A percentile compares a stretch with the other conserved stretches of the same genome.
Evolutionary conservation across 2,113 vertebrate species (phyloP).

Genomic region (Pachyramphus minor): DNA sequence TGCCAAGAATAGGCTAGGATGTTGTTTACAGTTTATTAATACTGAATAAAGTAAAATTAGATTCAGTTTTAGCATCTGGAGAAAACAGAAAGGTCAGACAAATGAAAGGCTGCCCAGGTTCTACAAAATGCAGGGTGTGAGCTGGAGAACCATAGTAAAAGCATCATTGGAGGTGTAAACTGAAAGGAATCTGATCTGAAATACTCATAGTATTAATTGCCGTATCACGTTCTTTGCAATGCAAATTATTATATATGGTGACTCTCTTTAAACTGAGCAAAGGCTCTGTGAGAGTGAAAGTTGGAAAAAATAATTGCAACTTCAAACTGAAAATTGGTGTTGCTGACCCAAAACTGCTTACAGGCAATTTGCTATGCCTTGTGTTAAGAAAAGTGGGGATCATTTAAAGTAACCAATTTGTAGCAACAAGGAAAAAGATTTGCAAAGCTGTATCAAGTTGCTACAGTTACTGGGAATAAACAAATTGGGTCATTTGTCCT

Average conservation of each 20-base stretch:
- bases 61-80: slow-evolving; percentile 65
- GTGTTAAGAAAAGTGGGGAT: neutral
- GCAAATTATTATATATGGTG: neutral
- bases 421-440: neutral
- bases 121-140: neutral
- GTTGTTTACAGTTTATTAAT: slow-evolving; percentile 69
- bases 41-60: slow-evolving; percentile 59
- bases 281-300: neutral
- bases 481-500: neutral
- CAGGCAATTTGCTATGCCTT: slow-evolving; percentile 2
- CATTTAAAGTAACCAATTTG: neutral
- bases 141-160: neutral
- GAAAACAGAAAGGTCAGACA: slow-evolving; percentile 57
- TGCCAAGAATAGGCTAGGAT: slow-evolving; percentile 50
- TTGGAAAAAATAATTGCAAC: slow-evolving; percentile 17
- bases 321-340: neutral
- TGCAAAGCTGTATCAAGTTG: neutral
- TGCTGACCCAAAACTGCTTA: slow-evolving; percentile 35
- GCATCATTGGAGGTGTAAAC: neutral
- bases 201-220: neutral
- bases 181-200: neutral
- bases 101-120: slow-evolving; percentile 28
- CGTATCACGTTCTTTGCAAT: neutral
- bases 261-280: neutral
- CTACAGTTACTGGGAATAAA: neutral